phyloP scores from a whole-genome alignment of 2,888 invertebrate species.

The Parnassius mnemosyne region DNA sequence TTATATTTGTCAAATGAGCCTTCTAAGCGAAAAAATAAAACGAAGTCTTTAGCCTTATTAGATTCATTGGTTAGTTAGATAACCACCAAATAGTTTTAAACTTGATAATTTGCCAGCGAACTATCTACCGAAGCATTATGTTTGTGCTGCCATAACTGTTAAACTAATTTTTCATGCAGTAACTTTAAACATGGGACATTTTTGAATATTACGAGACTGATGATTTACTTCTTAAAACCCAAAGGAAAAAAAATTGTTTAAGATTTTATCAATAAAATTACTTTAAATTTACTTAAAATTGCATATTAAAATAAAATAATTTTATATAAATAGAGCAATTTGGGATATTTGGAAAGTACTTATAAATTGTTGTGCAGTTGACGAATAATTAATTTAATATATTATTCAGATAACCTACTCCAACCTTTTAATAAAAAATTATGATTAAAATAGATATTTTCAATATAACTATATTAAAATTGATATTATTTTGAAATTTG shows the following conservation, averaged over 20 bases:
- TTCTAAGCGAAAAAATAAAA: too few relatives aligned
- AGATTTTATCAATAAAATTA: background rate
- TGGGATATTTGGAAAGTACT: conserved; percentile 22
- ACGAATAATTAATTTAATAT: conserved; percentile 13
- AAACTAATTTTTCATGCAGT: too few relatives aligned
- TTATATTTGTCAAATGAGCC: too few relatives aligned
- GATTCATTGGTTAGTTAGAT: too few relatives aligned
- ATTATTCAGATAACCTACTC: conserved; percentile 21
- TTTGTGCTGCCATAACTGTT: conserved; percentile 13
- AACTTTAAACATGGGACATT: background rate
- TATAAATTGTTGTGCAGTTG: conserved; percentile 15
- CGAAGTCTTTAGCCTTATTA: too few relatives aligned
- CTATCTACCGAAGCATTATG: conserved; percentile 6
- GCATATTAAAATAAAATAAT: background rate
- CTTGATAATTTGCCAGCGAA: too few relatives aligned
- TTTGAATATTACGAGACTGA: conserved; percentile 12
- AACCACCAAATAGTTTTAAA: too few relatives aligned
- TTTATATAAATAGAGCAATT: conserved; percentile 16
- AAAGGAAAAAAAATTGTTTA: background rate
- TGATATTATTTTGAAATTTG: background rate
- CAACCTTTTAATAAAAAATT: background rate
- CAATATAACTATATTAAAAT: conserved; percentile 4
- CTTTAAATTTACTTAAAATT: background rate
- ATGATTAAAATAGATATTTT: conserved; percentile 1
- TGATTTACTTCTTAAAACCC: conserved; percentile 15